A percentile compares a stretch with the other conserved stretches of the same genome.
Conservation (phyloP, 2,797 vertebrate species). For the Garrulus glandarius region DNA sequence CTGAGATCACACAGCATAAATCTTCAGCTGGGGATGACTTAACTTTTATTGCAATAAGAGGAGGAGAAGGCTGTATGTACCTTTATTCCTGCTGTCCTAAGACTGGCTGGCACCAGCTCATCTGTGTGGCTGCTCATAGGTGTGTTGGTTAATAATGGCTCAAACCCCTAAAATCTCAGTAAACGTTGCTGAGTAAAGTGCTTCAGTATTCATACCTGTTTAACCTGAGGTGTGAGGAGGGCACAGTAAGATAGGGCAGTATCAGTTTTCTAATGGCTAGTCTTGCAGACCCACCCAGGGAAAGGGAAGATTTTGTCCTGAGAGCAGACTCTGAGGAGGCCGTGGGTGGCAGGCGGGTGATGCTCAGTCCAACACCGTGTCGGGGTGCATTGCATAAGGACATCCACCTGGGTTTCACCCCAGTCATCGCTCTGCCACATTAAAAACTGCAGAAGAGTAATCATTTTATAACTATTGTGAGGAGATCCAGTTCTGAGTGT, state of each 20-base stretch:
- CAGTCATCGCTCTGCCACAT: accelerated
- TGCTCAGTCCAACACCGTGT: accelerated
- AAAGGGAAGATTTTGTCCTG: not conserved
- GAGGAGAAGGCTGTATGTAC: not conserved
- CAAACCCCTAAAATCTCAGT: not conserved
- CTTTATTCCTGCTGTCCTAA: not conserved
- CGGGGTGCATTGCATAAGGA: accelerated
- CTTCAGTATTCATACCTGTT: not conserved
- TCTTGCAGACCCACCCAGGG: not conserved
- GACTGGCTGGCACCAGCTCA: not conserved
- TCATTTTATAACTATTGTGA: not conserved
- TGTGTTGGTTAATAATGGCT: not conserved
- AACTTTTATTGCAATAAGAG: not conserved
- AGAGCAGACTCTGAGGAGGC: not conserved
- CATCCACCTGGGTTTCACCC: not conserved
- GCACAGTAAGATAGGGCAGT: accelerated
- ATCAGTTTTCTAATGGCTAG: not conserved
- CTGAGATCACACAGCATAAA: not conserved
- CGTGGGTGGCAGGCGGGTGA: accelerated
- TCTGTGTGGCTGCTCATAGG: not conserved
- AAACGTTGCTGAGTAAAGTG: not conserved
- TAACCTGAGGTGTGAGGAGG: not conserved
- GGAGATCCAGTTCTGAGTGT: not conserved
- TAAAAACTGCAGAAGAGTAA: not conserved
- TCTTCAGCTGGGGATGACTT: not conserved